Conservation (phyloP, 2,113 vertebrate genomes). For the Chrysemys picta region DNA sequence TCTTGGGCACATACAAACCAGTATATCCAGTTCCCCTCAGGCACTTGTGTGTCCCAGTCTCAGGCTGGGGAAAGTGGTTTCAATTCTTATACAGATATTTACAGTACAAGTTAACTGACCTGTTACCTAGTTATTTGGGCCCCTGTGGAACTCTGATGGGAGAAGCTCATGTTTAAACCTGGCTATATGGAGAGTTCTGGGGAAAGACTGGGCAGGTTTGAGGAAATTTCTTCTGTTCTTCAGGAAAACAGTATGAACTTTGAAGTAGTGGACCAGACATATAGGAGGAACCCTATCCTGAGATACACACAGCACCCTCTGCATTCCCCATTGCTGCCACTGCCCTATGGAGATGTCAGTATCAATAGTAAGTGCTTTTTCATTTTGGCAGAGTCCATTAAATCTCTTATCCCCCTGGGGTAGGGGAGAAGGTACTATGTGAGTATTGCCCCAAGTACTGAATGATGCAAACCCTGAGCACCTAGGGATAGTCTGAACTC, state of each 20-base stretch:
- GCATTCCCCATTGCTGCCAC: conserved; percentile 89
- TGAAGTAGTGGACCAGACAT: conserved; percentile 91
- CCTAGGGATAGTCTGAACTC: not conserved
- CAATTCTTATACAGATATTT: not conserved
- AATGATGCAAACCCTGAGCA: not conserved
- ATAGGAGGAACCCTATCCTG: conserved; percentile 91
- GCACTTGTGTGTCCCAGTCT: not conserved
- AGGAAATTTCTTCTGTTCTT: not conserved
- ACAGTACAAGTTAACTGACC: not conserved
- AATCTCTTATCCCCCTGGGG: not conserved
- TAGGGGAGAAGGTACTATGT: not conserved
- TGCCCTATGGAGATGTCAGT: conserved; percentile 89
- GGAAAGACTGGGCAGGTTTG: not conserved
- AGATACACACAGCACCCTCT: conserved; percentile 93
- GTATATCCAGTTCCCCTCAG: not conserved
- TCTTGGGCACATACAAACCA: not conserved
- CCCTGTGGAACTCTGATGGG: not conserved
- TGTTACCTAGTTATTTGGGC: not conserved
- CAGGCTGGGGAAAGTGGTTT: not conserved
- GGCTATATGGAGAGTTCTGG: not conserved
- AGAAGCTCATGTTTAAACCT: not conserved
- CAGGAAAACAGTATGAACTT: conserved; percentile 91
- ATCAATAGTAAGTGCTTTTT: conserved; percentile 80
- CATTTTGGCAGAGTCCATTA: not conserved
- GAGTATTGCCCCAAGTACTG: not conserved